Percentiles rank a stretch among this genome's conserved stretches.
phyloP scores from a whole-genome alignment of 2,797 vertebrate species.

The Cirrhinus mrigala region DNA sequence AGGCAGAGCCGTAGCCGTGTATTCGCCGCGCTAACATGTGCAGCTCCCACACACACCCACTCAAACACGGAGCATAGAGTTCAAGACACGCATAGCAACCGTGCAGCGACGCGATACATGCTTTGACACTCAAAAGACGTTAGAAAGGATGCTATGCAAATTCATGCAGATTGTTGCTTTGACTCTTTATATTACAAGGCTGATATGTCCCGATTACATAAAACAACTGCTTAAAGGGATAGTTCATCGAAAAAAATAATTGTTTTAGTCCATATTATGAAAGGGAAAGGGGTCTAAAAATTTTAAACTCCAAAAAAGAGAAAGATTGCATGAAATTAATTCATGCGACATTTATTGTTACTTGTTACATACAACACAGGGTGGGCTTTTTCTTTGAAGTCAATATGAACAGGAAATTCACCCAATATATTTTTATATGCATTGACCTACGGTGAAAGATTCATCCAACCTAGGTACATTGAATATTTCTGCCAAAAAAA shows the following conservation, averaged over 20 bases:
- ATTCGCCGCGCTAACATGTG: not conserved
- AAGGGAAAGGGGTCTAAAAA: not conserved
- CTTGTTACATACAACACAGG: not conserved
- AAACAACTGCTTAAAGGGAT: not conserved
- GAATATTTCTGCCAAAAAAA: too few species aligned
- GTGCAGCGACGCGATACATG: not conserved
- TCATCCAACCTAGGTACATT: too few species aligned
- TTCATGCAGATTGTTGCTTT: not conserved
- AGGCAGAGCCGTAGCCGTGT: constrained; percentile 36
- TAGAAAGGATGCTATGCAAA: not conserved
- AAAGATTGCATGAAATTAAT: not conserved
- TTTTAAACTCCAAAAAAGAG: not conserved
- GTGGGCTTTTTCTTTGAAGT: not conserved
- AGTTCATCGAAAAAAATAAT: not conserved
- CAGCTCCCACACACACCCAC: constrained; percentile 10
- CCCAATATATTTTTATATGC: too few species aligned
- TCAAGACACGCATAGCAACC: not conserved
- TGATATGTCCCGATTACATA: not conserved
- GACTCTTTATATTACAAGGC: not conserved
- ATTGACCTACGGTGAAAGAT: too few species aligned
- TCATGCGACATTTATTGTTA: not conserved
- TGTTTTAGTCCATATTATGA: not conserved
- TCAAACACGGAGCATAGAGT: constrained; percentile 24
- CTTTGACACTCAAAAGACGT: not conserved
- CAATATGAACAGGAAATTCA: not conserved